Base-by-base conservation (phyloP, 1,140 invertebrate genomes). In the Meloidogyne hapla region DNA sequence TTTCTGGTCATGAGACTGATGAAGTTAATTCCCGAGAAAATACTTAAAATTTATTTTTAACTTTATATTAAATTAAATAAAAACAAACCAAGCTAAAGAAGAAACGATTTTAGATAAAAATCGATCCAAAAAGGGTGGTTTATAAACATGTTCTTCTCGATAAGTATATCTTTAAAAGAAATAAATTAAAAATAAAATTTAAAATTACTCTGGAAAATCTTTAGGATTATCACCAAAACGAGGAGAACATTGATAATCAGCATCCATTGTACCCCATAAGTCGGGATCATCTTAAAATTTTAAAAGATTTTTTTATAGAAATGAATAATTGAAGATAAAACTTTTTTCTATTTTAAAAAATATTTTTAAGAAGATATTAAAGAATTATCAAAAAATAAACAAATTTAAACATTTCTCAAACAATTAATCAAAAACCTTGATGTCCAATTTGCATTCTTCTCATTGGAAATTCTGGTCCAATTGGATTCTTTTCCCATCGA, bases 261-360 rank as follows among this genome's bases (percentile, higher is more conserved):
- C 33, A 40, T 73, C 71, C 23, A 21, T 73, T 18, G 56, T 15
- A 9, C 64, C 38, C 15, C 21, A 73, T 10, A n/a, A n/a, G n/a
- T 73, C 45, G 23, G 71, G 71, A 73, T 73, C 71, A 73, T 73
- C 71, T 73, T n/a, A 63, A 72, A 69, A 42, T 38, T 69, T 28
- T 21, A 40, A 42, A 40, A 38, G 8, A 8, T 67, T n/a, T 42
- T 42, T 40, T 40, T 40, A 21, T 40, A 33, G 33, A n/a, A n/a
- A n/a, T n/a, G n/a, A n/a, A n/a, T n/a, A n/a, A n/a, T n/a, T n/a
- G n/a, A n/a, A n/a, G n/a, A n/a, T n/a, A n/a, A n/a, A n/a, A n/a
- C n/a, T n/a, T n/a, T n/a, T n/a, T n/a, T n/a, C n/a, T n/a, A n/a
- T n/a, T n/a, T n/a, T n/a, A 38, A 38, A 38, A 38, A 38, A 4